A percentile compares a stretch with the other conserved stretches of the same genome.
phyloP scores from a whole-genome alignment of 2,888 invertebrate genomes.

The Philereme transversata region DNA sequence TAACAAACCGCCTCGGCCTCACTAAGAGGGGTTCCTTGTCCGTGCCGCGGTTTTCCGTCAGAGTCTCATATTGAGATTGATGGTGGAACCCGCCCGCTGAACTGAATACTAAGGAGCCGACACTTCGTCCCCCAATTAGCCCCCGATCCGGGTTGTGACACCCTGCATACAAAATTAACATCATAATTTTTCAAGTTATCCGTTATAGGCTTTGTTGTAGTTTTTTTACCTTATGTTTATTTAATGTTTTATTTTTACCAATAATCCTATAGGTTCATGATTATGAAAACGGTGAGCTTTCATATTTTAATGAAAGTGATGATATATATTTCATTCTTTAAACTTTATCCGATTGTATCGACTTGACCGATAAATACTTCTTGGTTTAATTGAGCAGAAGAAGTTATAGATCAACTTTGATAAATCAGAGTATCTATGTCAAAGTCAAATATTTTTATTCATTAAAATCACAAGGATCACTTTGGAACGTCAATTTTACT shows the following conservation, averaged over 20 bases:
- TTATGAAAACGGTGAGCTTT: too few species aligned
- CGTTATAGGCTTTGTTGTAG: constrained; percentile 34
- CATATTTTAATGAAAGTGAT: too few species aligned
- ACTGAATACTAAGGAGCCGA: constrained; percentile 77
- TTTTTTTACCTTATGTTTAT: constrained; percentile 11
- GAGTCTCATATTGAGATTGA: constrained; percentile 81
- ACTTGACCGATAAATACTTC: too few species aligned
- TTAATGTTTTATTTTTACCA: not conserved
- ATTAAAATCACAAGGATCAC: too few species aligned
- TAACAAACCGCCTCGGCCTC: constrained; percentile 51
- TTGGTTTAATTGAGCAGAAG: too few species aligned
- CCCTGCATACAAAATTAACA: constrained; percentile 76
- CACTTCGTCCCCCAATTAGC: constrained; percentile 78
- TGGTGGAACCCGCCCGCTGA: constrained; percentile 66
- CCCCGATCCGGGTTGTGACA: constrained; percentile 67
- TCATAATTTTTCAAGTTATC: constrained; percentile 76
- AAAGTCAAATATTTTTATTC: too few species aligned
- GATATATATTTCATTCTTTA: too few species aligned
- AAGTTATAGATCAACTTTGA: too few species aligned
- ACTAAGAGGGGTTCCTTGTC: constrained; percentile 81
- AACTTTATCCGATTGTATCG: too few species aligned
- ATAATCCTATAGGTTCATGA: too few species aligned
- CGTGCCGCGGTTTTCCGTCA: constrained; percentile 73
- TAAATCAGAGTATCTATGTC: too few species aligned
- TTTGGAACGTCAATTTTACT: too few species aligned